phyloP scores from a whole-genome alignment of 2,888 invertebrate species.

The Drosophila anceps region DNA sequence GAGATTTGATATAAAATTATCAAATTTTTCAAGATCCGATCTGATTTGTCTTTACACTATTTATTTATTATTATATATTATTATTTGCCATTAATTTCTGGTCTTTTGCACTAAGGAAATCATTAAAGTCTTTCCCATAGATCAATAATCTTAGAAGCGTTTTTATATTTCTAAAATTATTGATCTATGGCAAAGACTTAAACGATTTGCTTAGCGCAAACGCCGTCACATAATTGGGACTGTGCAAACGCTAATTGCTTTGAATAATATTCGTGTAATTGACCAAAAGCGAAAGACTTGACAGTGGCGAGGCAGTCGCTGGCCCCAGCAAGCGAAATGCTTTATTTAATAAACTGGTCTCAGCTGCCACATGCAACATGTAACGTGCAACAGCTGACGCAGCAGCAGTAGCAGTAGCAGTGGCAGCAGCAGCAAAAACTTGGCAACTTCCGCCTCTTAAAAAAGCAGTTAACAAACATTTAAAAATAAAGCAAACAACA shows the following conservation, averaged over 20 bases:
- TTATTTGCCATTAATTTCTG: too few relatives aligned
- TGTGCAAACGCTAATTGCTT: conserved; percentile 23
- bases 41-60: too few relatives aligned
- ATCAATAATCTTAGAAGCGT: too few relatives aligned
- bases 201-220: conserved; percentile 9
- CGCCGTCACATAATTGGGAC: neutral
- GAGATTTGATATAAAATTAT: too few relatives aligned
- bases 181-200: neutral
- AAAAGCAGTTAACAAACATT: conserved; percentile 55
- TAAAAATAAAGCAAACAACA: conserved; percentile 52
- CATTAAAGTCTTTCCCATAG: too few relatives aligned
- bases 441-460: conserved; percentile 64
- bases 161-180: too few relatives aligned
- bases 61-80: too few relatives aligned
- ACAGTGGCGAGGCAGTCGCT: conserved; percentile 20
- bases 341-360: conserved; percentile 57
- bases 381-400: conserved; percentile 43
- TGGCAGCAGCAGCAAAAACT: conserved; percentile 34
- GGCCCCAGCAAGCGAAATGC: conserved; percentile 20
- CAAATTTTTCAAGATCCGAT: too few relatives aligned
- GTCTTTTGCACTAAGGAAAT: too few relatives aligned
- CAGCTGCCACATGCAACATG: conserved; percentile 20
- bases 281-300: conserved; percentile 25
- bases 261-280: neutral
- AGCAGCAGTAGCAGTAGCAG: conserved; percentile 22